Base-by-base conservation (phyloP, 1,140 invertebrate genomes). In the Oedothorax gibbosus region DNA sequence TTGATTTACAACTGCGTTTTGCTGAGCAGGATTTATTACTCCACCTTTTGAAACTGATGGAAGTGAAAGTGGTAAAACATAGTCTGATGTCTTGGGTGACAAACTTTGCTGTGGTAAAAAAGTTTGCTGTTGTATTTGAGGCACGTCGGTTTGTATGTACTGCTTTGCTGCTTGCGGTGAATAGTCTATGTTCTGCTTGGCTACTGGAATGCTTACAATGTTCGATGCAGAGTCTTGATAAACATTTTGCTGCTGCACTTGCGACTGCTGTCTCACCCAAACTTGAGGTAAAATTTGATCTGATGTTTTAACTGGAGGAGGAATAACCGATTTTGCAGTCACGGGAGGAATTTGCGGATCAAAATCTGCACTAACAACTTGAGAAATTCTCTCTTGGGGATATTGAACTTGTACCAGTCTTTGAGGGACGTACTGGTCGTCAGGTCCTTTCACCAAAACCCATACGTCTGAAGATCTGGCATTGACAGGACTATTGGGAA, bases 381-480 rank as follows among this genome's bases (percentile, higher is more conserved):
- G 71, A 0, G 76, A 60, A 3, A 76, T 21, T 75, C 49, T 75
- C 11, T 66, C 60, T 57, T 75, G 53, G 1, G 53, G 18, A 35
- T 15, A 71, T n/a, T 18, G 76, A 12, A 82, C 57, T 57, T 75
- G 81, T 2, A 84, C 35, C 83, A 64, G 71, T 53, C 83, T 57
- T 53, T 85, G 53, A 11, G 66, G 64, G 10, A 69, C 18, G n/a
- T 56, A 78, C 14, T 85, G 83, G 50, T 85, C 65, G 18, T 77
- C 50, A 15, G 83, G 56, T 7, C 75, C 83, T 64, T 78, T 78
- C 2, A 65, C 78, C 21, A 77, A 21, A 0, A 85, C 83, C 73
- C 73, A 85, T 11, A 85, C 53, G 35, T 83, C 80, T 21, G 53
- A 51, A n/a, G 57, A 35, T 0, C 72, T 62, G 14, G 15, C 12